Evolutionary conservation across 2,797 vertebrate species (phyloP), one percentile per base, ranked within the genome.

Genomic region (Sebastes steindachneri): DNA sequence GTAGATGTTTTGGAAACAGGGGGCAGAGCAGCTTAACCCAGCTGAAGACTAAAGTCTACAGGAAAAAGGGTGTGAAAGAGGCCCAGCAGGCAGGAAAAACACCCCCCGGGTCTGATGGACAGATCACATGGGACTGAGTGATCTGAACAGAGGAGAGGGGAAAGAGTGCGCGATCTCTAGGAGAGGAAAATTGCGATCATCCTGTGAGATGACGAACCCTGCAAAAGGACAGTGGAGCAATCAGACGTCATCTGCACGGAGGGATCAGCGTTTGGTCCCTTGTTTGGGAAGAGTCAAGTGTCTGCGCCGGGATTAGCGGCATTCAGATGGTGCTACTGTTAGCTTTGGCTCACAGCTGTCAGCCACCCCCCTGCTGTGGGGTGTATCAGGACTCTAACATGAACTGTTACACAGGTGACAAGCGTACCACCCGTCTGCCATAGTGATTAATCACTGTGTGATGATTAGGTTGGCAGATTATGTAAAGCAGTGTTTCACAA

Each of bases 1-100:
- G 37, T 7, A 51, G 78, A 65, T 90, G 88, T 92, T 93, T 85
- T 89, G 88, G 83, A 92, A 93, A 91, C 77, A 76, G 33, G 57
- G 29, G 60, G 62, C 60, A 57, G 79, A 77, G 77, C 75, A 86
- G 70, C 73, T 82, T 69, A 84, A 72, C 68, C 53, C 64, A 76
- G 75, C 75, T 75, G 23, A 84, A 85, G 74, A 72, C 71, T 41
- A 41, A 41, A 59, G 60, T 71, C 58, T 57, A 55, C 10, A 69
- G 85, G 85, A 80, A 88, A 85, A 87, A 68, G 59, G 68, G 70
- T 76, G 74, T 72, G 72, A 81, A 86, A 79, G 66, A 73, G 70
- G 79, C 80, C 72, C 77, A 55, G 17, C 77, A 82, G 78, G 71
- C 48, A 59, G 41, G 51, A 57, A 57, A 80, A 90, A 86, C 51